Evolutionary conservation across 2,797 vertebrate species (phyloP), one percentile per base, ranked within the genome.

Genomic region (Pantherophis vulpinus): DNA sequence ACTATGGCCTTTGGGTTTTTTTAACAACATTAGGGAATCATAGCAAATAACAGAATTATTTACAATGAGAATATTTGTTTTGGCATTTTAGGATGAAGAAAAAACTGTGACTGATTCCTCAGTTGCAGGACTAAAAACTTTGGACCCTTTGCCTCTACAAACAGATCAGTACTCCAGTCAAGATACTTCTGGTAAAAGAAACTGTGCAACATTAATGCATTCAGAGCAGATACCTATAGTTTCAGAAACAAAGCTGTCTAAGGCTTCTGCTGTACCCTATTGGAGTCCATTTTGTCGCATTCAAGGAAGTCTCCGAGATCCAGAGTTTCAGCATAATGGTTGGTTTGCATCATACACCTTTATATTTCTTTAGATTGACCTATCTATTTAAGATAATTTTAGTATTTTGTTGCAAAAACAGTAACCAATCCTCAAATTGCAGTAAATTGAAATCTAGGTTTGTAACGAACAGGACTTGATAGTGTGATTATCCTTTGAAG

Each of bases 241-340:
- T 10, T 91, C 93, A 51, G 32, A 91, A 60, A 93, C 93, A 83
- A 96, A 93, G 6, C 92, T 95, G 89, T 37, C 91, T 91, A 95
- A 94, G 90, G 94, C 5, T 1, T 25, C 0, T 10, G 11, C 91
- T 89, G 0, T 93, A 6, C 92, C 96, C 47, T 97, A 86, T 61
- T 97, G 97, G 97, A 95, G 91, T 92, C 96, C 96, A 87, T 97
- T 96, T 88, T 95, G 97, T 94, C 97, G 97, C 87, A 99, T 98
- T 97, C 98, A 98, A 70, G 98, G 98, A 29, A 97, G 95, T 37
- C 97, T 98, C 29, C 98, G 98, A 93, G 95, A 98, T 96, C 98
- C 98, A 42, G 98, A 99, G 94, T 99, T 99, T 97, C 98, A 98
- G 95, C 98, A 99, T 95, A 99, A 98, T 88, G 98, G 98, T 98